phyloP scores from a whole-genome alignment of 2,888 invertebrate species.

The Uropetala carovei region DNA sequence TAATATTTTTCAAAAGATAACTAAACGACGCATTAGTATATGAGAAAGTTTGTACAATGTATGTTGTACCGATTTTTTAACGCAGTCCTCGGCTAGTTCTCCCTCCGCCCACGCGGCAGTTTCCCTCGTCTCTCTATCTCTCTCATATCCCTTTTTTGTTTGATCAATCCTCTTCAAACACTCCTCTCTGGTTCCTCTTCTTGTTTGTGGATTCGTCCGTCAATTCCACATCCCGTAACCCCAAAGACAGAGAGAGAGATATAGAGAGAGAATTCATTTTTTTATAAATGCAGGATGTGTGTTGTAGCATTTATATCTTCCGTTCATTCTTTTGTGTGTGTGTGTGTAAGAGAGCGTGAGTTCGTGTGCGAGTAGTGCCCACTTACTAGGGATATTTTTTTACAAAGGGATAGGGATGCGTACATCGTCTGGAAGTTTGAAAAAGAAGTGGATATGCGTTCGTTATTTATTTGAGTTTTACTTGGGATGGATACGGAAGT shows the following conservation, averaged over 20 bases:
- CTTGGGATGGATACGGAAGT: no score
- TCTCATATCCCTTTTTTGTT: not conserved
- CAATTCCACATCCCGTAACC: not conserved
- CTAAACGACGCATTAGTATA: no score
- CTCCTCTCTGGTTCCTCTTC: not conserved
- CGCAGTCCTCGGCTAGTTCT: not conserved
- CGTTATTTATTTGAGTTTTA: no score
- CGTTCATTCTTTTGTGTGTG: not conserved
- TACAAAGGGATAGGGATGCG: no score
- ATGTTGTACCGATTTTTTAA: no score
- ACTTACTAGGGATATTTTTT: no score
- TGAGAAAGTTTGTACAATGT: no score
- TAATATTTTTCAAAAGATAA: no score
- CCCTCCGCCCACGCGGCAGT: not conserved
- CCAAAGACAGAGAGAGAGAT: not conserved
- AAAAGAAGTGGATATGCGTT: no score
- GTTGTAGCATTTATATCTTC: not conserved
- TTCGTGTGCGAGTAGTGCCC: no score
- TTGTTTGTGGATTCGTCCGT: conserved; percentile 7
- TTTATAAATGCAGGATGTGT: not conserved
- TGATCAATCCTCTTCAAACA: not conserved
- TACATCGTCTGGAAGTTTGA: no score
- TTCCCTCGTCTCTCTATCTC: not conserved
- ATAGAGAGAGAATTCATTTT: not conserved
- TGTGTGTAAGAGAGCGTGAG: no score